Evolutionary conservation across 2,888 invertebrate species (phyloP), one percentile per base, ranked within the genome.

Genomic region (Hybos culiciformis): DNA sequence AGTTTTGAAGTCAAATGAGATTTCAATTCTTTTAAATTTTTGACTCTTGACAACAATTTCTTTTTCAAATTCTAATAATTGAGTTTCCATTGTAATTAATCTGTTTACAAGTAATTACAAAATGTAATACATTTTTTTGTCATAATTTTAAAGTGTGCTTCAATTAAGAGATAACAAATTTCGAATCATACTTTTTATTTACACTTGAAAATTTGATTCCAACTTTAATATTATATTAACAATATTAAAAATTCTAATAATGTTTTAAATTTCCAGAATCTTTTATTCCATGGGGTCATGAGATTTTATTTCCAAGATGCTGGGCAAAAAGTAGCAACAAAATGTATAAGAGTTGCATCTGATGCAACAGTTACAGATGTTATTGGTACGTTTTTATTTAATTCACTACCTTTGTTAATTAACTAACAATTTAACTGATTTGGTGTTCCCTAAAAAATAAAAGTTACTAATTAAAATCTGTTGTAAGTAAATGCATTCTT

Each of bases 201-300:
- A n/a, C n/a, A n/a, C n/a, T n/a, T n/a, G n/a, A n/a, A n/a, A n/a
- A n/a, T n/a, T n/a, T n/a, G n/a, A n/a, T n/a, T n/a, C n/a, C n/a
- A n/a, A n/a, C n/a, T n/a, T n/a, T n/a, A n/a, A n/a, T n/a, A n/a
- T n/a, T n/a, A n/a, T n/a, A n/a, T n/a, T n/a, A n/a, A n/a, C n/a
- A n/a, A n/a, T n/a, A n/a, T n/a, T n/a, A n/a, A n/a, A n/a, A n/a
- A n/a, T n/a, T n/a, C n/a, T n/a, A n/a, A n/a, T n/a, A n/a, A n/a
- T n/a, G n/a, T n/a, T n/a, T n/a, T n/a, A n/a, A n/a, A n/a, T n/a
- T 73, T 75, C 26, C 73, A 96, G 93, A 87, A 92, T 59, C 74
- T 94, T 69, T 93, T 97, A 68, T 97, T 98, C 69, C 93, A 96
- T 70, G 98, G 98, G 38, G 98, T 98, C 47, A 98, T 98, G 92